phyloP scores from a whole-genome alignment of 1,140 invertebrate species.

The Drosophila parabipectinata region DNA sequence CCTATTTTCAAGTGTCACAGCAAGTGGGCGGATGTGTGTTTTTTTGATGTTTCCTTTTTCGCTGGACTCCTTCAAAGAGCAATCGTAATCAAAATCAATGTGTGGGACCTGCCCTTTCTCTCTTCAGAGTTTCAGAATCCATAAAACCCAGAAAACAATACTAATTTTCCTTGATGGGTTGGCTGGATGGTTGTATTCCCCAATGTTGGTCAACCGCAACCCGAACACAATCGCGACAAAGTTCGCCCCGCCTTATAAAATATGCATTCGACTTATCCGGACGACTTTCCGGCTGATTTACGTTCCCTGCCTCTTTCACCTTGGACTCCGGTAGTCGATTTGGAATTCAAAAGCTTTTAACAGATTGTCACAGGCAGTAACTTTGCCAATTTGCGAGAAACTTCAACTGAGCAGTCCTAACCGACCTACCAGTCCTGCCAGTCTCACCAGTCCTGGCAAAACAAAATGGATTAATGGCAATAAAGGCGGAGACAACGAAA shows the following conservation, averaged over 20 bases:
- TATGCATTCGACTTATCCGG: conserved; percentile 31
- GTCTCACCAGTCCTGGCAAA: conserved; percentile 9
- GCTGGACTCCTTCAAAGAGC: conserved; percentile 16
- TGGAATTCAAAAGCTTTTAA: conserved; percentile 57
- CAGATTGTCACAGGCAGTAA: conserved; percentile 56
- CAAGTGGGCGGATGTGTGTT: conserved; percentile 25
- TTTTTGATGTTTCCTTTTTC: conserved; percentile 44
- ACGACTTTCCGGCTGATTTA: conserved; percentile 41
- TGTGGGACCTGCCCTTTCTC: background rate
- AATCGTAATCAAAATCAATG: conserved; percentile 11
- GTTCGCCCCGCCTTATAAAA: conserved; percentile 23
- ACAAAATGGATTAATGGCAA: conserved; percentile 39
- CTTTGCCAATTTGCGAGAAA: conserved; percentile 66
- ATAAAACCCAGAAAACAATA: conserved; percentile 35
- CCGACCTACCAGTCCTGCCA: background rate
- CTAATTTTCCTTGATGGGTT: conserved; percentile 37
- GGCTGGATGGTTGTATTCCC: conserved; percentile 8
- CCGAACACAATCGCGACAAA: conserved; percentile 7
- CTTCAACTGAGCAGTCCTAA: conserved; percentile 19
- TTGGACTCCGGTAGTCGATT: conserved; percentile 41
- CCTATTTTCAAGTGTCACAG: conserved; percentile 62
- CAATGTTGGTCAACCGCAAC: conserved; percentile 10
- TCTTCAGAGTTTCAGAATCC: background rate
- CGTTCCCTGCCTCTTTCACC: conserved; percentile 15
- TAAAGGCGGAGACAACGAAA: conserved; percentile 5